A percentile compares a stretch with the other conserved stretches of the same genome.
These are phyloP conservation scores for Lota lota DNA, from an alignment of 2,113 vertebrate species.

Conservation along the genomic window DNA sequence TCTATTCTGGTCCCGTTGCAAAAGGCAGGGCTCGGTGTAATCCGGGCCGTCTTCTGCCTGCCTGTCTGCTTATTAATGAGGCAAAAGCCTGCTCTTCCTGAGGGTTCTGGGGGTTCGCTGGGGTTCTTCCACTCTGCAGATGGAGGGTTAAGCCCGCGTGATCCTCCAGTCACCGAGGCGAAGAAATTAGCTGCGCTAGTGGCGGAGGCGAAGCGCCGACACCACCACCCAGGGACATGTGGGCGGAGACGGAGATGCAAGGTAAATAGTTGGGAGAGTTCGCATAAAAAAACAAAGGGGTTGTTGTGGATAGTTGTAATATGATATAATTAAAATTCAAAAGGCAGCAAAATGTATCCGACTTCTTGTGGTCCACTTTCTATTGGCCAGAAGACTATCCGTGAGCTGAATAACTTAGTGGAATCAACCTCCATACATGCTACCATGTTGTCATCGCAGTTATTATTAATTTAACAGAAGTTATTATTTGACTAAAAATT, in stretches of 20 bases:
- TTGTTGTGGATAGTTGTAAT: neutral
- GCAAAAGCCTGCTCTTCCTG: slow-evolving; percentile 4
- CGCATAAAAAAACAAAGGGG: neutral
- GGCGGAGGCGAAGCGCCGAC: slow-evolving; percentile 9
- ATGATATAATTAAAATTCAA: neutral
- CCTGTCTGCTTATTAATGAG: slow-evolving; percentile 5
- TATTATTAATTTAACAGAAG: too few relatives aligned
- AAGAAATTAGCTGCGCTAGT: slow-evolving; percentile 27
- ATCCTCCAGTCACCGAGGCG: slow-evolving; percentile 43
- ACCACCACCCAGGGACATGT: slow-evolving; percentile 44
- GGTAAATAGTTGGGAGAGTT: slow-evolving; percentile 12
- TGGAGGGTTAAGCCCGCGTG: slow-evolving; percentile 62
- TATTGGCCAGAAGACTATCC: too few relatives aligned
- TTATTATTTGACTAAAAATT: too few relatives aligned
- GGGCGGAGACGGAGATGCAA: slow-evolving; percentile 20
- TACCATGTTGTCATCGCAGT: too few relatives aligned
- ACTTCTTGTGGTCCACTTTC: too few relatives aligned
- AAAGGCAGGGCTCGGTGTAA: neutral
- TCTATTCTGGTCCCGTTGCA: slow-evolving; percentile 11
- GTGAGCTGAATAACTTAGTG: too few relatives aligned
- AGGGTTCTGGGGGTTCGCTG: slow-evolving; percentile 29
- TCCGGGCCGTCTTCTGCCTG: neutral
- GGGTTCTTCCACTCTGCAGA: slow-evolving; percentile 60
- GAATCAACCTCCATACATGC: too few relatives aligned
- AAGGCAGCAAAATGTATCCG: neutral